Evolutionary conservation across 2,113 vertebrate genomes (phyloP).

Genomic region (Anolis sagrei): DNA sequence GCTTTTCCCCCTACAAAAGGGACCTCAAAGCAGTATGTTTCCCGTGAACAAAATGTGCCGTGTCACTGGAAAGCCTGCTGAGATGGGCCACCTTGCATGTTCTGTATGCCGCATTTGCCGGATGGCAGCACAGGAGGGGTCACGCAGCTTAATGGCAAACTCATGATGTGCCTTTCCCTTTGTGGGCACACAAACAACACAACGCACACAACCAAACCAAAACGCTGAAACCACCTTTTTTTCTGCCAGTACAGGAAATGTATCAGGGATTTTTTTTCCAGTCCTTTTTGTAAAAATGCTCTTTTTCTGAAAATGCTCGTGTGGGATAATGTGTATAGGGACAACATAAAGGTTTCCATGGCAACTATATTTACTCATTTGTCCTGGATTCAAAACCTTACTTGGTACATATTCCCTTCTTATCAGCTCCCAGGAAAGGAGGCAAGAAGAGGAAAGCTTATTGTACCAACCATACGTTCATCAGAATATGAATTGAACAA

Average conservation of each 20-base stretch:
- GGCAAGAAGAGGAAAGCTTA: constrained; percentile 65
- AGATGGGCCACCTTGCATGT: constrained; percentile 38
- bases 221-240: constrained; percentile 22
- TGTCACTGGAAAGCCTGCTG: constrained; percentile 8
- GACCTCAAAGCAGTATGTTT: not conserved
- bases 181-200: constrained; percentile 44
- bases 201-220: not conserved
- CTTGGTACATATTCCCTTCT: constrained; percentile 61
- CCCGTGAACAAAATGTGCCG: not conserved
- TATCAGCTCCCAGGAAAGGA: constrained; percentile 67
- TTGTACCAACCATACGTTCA: constrained; percentile 9
- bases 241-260: constrained; percentile 7
- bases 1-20: not conserved
- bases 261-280: not conserved
- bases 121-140: constrained; percentile 45
- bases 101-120: constrained; percentile 27
- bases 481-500: constrained; percentile 12
- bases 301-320: constrained; percentile 59
- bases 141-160: constrained; percentile 56
- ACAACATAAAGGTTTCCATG: constrained; percentile 76
- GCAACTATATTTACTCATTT: constrained; percentile 76
- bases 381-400: constrained; percentile 70
- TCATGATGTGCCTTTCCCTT: constrained; percentile 57
- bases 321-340: constrained; percentile 54
- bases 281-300: constrained; percentile 49